Percentiles rank a stretch among this genome's conserved stretches.
These are phyloP conservation scores for Resseliella maxima DNA, from an alignment of 2,888 invertebrate species.

Conservation along the genomic window DNA sequence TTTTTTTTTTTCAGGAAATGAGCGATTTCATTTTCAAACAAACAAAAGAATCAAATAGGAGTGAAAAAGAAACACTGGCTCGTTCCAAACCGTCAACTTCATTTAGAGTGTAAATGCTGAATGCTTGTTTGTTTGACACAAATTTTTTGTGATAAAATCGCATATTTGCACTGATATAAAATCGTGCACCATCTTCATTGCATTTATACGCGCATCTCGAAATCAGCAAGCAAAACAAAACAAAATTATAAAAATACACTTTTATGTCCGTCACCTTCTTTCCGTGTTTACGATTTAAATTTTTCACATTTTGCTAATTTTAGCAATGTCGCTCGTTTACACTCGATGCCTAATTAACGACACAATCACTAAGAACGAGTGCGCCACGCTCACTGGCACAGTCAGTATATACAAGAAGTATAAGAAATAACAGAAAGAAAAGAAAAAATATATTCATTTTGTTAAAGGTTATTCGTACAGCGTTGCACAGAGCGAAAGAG, in stretches of 20 bases:
- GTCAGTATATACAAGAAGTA: background rate
- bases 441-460: background rate
- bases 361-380: slow-evolving; percentile 24
- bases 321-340: slow-evolving; percentile 49
- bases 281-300: slow-evolving; percentile 33
- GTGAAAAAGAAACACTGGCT: no score
- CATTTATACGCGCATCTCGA: background rate
- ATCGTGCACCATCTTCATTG: background rate
- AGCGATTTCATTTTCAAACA: background rate
- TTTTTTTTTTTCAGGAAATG: background rate
- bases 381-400: background rate
- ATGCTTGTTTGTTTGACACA: slow-evolving; percentile 27
- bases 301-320: slow-evolving; percentile 54
- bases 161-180: slow-evolving; percentile 22
- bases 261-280: slow-evolving; percentile 28
- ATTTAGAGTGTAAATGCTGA: background rate
- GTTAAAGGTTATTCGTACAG: slow-evolving; percentile 20
- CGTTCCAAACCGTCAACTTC: background rate
- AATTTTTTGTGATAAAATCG: background rate
- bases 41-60: no score
- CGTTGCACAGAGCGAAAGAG: slow-evolving; percentile 4
- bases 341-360: slow-evolving; percentile 51
- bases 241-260: background rate
- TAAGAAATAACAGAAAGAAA: background rate
- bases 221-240: background rate